These are phyloP conservation scores for Neomorphus geoffroyi DNA, from an alignment of 2,797 vertebrate species.

Conservation along the genomic window DNA sequence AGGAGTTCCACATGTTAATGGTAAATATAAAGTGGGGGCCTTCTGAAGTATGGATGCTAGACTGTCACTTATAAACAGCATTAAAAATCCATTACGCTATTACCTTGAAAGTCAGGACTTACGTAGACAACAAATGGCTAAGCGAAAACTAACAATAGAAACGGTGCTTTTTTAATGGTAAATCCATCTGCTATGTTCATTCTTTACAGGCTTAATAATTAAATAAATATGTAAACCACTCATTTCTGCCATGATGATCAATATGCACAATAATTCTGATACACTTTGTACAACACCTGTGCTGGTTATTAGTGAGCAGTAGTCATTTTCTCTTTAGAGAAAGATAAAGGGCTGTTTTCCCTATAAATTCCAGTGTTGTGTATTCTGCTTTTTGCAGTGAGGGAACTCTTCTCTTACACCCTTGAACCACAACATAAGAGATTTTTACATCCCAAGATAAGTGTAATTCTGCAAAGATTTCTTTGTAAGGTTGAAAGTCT, in stretches of 20 bases:
- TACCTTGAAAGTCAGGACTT: background rate
- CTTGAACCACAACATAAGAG: background rate
- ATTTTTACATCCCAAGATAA: background rate
- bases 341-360: background rate
- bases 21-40: background rate
- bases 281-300: rapidly evolving
- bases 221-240: background rate
- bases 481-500: background rate
- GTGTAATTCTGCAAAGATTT: background rate
- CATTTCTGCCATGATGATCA: background rate
- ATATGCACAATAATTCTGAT: background rate
- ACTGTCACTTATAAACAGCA: background rate
- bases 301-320: background rate
- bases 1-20: background rate
- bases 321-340: background rate
- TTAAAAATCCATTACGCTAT: background rate
- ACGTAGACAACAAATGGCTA: rapidly evolving
- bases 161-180: background rate
- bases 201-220: background rate
- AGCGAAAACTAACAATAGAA: background rate
- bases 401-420: background rate
- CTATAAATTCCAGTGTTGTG: background rate
- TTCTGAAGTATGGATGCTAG: background rate
- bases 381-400: background rate
- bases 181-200: background rate